Base-by-base conservation (phyloP, 2,797 vertebrate species). In the Fundulus diaphanus region DNA sequence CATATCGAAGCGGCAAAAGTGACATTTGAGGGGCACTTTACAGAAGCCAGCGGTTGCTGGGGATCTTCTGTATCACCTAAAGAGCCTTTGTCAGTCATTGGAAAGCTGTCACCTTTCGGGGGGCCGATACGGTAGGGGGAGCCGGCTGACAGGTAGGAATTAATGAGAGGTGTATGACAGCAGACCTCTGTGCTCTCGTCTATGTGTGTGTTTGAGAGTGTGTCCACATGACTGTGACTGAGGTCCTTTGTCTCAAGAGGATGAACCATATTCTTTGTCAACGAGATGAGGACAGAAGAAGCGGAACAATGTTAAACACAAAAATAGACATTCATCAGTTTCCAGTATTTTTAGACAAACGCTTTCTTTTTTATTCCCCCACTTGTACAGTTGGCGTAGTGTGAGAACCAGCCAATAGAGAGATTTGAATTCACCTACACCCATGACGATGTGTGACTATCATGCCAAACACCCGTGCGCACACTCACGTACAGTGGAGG, bases 21-120 rank as follows among this genome's bases (percentile, higher is more conserved):
- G 95, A 96, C 95, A 94, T 96, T 96, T 95, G 95, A 96, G 95
- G 95, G 95, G 95, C 93, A 95, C 94, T 91, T 90, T 94, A 90
- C 89, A 93, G 93, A 91, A 95, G 85, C 89, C 85, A 70, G 88
- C 78, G 85, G 90, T 92, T 90, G 94, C 92, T 91, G 90, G 95
- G 94, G 94, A 95, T 95, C 90, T 94, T 96, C 94, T 95, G 95
- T 95, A 92, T 90, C 87, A 92, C 95, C 93, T 92, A 92, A 92
- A 96, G 94, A 94, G 92, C 90, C 93, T 95, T 94, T 95, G 94
- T 94, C 94, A 92, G 92, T 96, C 94, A 91, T 85, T 88, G 94
- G 92, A 94, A 94, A 94, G 91, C 94, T 92, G 92, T 93, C 95
- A 95, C 93, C 92, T 95, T 93, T 90, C 74, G 78, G 76, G 74